Evolutionary conservation across 2,113 vertebrate genomes (phyloP), one percentile per base, ranked within the genome.

Genomic region (Barnardius zonarius): DNA sequence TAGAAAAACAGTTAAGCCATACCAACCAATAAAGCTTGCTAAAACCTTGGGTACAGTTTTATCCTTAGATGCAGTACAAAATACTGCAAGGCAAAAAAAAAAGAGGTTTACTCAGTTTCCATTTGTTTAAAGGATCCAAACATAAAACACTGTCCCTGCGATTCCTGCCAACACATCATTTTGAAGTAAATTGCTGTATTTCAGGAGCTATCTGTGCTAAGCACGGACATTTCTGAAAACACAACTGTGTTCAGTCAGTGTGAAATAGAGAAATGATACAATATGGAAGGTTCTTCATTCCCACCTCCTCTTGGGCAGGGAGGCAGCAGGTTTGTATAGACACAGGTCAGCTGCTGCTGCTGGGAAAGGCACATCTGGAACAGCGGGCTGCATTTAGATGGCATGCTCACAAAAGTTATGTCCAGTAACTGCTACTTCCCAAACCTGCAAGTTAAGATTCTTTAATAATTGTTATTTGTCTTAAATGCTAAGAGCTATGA

Each of bases 21-120:
- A 89, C 67, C 67, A 52, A 89, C 64, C 35, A 84, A 70, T 37
- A 57, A 84, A 84, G 66, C 46, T 73, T 73, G 52, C 75, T 94
- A 95, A 89, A 84, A 73, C 31, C 31, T 23, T 17, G 43, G 31
- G n/a, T 52, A 74, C 52, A 43, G 13, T 81, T 83, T 83, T 83
- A 61, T 81, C 55, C 12, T 81, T 28, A 39, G 39, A 81, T 66
- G 57, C 30, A 91, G 44, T 52, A 69, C 30, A 79, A 75, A 86
- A 82, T 48, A 89, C 27, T 48, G 20, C 6, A 91, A 92, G 46
- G 39, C 11, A 91, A 89, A 93, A 66, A 78, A 61, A 70, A 57
- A n/a, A 22, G 13, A n/a, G 19, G 14, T n/a, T 66, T 13, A 63
- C 20, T 61, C 23, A 4, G 30, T 57, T 87, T 82, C 25, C 19